Evolutionary conservation across 1,140 invertebrate genomes (phyloP).

Genomic region (Sinella curviseta): DNA sequence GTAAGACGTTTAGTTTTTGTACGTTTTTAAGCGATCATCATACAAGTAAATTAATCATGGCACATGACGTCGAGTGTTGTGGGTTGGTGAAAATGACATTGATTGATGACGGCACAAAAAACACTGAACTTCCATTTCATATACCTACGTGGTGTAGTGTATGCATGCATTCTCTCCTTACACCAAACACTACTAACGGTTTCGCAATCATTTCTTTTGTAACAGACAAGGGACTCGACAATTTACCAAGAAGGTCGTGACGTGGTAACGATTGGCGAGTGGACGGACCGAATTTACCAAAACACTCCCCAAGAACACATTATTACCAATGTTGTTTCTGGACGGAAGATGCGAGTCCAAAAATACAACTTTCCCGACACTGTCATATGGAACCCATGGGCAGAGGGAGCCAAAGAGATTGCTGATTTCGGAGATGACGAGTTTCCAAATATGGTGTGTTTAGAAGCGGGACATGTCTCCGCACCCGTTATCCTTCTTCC

Average conservation of each 20-base stretch:
- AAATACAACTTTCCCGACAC: constrained; percentile 86
- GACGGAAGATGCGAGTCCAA: constrained; percentile 84
- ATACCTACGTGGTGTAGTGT: not conserved
- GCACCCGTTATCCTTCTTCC: constrained; percentile 80
- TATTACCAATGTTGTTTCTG: constrained; percentile 88
- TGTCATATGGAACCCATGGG: constrained; percentile 97
- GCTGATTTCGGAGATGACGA: constrained; percentile 92
- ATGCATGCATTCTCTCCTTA: not conserved
- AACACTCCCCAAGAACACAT: constrained; percentile 88
- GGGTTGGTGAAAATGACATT: constrained; percentile 24
- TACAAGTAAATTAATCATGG: constrained; percentile 18
- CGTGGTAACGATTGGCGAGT: constrained; percentile 82
- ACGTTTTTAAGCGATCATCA: constrained; percentile 1
- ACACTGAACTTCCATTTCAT: not conserved
- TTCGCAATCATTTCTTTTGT: constrained; percentile 43
- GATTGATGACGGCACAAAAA: constrained; percentile 21
- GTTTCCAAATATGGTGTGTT: constrained; percentile 62
- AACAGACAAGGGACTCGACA: constrained; percentile 74
- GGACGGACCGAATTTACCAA: constrained; percentile 90
- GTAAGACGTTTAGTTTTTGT: not conserved
- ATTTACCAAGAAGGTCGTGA: constrained; percentile 84
- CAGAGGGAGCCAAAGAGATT: constrained; percentile 86
- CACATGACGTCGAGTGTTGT: not conserved
- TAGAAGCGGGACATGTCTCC: constrained; percentile 86
- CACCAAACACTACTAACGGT: not conserved